phyloP scores from a whole-genome alignment of 1,140 invertebrate species.

The Lutraria rhynchaena region DNA sequence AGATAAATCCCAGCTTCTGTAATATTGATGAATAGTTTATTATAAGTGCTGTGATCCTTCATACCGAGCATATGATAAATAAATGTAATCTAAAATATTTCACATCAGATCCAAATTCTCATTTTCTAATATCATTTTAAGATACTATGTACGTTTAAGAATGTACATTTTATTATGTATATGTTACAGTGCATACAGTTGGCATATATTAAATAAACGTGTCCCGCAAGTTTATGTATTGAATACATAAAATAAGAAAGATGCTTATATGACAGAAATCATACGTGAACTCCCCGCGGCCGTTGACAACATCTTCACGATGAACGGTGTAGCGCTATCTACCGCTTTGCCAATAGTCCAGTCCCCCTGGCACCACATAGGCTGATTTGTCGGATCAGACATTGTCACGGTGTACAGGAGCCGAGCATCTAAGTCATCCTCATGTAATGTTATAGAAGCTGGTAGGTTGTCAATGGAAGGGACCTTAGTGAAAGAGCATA shows the following conservation, averaged over 20 bases:
- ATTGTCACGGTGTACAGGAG: slow-evolving; percentile 49
- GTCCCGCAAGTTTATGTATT: too few relatives aligned
- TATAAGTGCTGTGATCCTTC: too few relatives aligned
- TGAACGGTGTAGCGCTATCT: slow-evolving; percentile 6
- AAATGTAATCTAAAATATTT: too few relatives aligned
- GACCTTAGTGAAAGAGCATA: neutral
- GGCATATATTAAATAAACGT: too few relatives aligned
- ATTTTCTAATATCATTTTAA: too few relatives aligned
- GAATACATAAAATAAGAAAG: too few relatives aligned
- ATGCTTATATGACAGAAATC: too few relatives aligned
- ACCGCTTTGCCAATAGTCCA: slow-evolving; percentile 13
- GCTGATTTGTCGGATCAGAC: slow-evolving; percentile 41
- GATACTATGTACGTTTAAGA: too few relatives aligned
- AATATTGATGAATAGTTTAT: neutral
- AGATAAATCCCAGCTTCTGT: slow-evolving; percentile 48
- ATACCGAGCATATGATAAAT: too few relatives aligned
- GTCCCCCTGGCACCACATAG: slow-evolving; percentile 43
- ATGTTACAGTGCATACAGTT: too few relatives aligned
- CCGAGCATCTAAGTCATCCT: slow-evolving; percentile 35
- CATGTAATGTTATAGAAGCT: slow-evolving; percentile 26
- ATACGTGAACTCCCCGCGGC: slow-evolving; percentile 24
- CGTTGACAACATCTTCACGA: slow-evolving; percentile 53
- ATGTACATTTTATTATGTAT: too few relatives aligned
- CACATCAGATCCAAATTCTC: too few relatives aligned
- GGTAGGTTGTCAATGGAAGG: slow-evolving; percentile 42